Conservation (phyloP, 2,888 invertebrate species). For the Acanthococcus lagerstroemiae region DNA sequence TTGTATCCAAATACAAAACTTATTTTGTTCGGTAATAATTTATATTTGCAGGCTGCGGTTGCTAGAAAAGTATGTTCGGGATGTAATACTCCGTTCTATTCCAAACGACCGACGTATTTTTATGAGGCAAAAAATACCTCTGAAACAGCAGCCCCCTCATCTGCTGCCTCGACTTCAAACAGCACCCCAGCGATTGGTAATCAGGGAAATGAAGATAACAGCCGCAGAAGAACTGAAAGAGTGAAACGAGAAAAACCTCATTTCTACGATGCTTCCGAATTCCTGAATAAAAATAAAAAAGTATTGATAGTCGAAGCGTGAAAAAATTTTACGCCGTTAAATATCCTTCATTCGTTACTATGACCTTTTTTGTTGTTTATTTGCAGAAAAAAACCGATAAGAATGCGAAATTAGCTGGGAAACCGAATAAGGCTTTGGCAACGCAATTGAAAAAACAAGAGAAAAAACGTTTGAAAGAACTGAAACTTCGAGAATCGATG, state of each 20-base stretch:
- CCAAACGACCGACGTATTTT: conserved; percentile 19
- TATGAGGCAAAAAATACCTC: conserved; percentile 8
- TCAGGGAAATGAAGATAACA: conserved; percentile 33
- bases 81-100: conserved; percentile 28
- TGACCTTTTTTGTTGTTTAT: too few relatives aligned
- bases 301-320: too few relatives aligned
- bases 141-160: background rate
- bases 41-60: conserved; percentile 17
- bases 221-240: conserved; percentile 57
- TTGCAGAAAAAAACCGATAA: conserved; percentile 32
- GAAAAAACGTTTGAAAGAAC: conserved; percentile 18
- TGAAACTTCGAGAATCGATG: conserved; percentile 15
- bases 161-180: background rate
- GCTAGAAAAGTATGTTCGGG: conserved; percentile 25
- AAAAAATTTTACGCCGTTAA: too few relatives aligned
- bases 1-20: too few relatives aligned
- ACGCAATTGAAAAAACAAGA: conserved; percentile 32
- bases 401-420: conserved; percentile 26
- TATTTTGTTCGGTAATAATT: background rate
- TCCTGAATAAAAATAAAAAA: conserved; percentile 52
- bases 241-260: conserved; percentile 67
- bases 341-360: too few relatives aligned
- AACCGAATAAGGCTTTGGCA: conserved; percentile 17
- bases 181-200: background rate
- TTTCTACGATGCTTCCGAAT: conserved; percentile 72